These are phyloP conservation scores for Globia sparganii DNA, from an alignment of 2,888 invertebrate genomes.

Conservation along the genomic window DNA sequence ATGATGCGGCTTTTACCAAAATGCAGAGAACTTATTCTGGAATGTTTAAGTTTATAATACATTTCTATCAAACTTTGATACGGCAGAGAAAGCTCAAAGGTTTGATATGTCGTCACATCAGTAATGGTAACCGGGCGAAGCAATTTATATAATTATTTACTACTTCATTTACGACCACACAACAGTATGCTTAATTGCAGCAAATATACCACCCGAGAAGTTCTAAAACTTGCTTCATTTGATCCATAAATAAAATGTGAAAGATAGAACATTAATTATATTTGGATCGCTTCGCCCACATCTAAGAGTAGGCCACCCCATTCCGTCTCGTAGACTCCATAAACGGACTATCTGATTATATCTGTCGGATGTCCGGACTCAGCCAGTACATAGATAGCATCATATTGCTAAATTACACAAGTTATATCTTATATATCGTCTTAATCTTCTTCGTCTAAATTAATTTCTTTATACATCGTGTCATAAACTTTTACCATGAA, in stretches of 20 bases:
- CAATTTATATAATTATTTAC: neutral
- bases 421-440: neutral
- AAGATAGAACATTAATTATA: constrained; percentile 18
- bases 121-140: neutral
- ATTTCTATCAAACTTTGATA: neutral
- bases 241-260: neutral
- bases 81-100: neutral
- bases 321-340: constrained; percentile 27
- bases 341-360: constrained; percentile 20
- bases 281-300: neutral
- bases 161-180: neutral
- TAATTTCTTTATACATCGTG: no score
- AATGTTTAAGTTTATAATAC: neutral
- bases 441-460: neutral
- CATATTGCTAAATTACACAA: constrained; percentile 6
- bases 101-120: neutral
- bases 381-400: constrained; percentile 16
- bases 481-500: neutral
- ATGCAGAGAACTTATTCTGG: neutral
- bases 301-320: constrained; percentile 43
- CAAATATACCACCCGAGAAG: constrained; percentile 7
- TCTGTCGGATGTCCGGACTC: constrained; percentile 4
- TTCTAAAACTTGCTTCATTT: neutral
- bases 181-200: neutral
- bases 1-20: neutral